Conservation (phyloP, 2,797 vertebrate species). For the Amblyopsis hoosieri region DNA sequence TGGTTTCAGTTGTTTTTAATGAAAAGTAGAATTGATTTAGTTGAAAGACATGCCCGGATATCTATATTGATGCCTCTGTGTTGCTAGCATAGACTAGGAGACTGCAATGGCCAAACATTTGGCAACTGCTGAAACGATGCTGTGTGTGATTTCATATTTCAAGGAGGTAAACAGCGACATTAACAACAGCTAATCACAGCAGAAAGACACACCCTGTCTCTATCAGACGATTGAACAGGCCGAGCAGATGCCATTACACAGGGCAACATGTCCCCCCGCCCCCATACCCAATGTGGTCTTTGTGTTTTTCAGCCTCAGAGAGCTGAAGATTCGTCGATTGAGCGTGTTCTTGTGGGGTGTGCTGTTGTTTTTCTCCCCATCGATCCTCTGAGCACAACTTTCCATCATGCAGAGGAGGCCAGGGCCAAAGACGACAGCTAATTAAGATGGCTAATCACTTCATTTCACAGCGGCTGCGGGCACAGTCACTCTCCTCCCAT, state of each 20-base stretch:
- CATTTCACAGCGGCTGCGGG: conserved; percentile 61
- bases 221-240: conserved; percentile 30
- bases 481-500: conserved; percentile 53
- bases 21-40: background rate
- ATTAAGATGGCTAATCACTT: conserved; percentile 76
- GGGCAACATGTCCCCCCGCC: conserved; percentile 23
- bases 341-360: conserved; percentile 45
- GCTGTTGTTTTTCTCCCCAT: conserved; percentile 56
- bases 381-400: conserved; percentile 65
- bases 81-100: background rate
- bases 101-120: background rate
- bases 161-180: conserved; percentile 1
- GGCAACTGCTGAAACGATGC: no score
- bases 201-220: conserved; percentile 5
- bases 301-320: conserved; percentile 10
- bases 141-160: no score
- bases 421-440: conserved; percentile 69
- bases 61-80: background rate
- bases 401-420: conserved; percentile 66
- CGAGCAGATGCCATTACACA: conserved; percentile 24
- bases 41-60: background rate
- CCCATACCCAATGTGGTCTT: conserved; percentile 10
- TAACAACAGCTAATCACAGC: conserved; percentile 13
- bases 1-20: background rate
- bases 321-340: conserved; percentile 32